Conservation (phyloP, 2,888 invertebrate species). For the Helobdella robusta region DNA sequence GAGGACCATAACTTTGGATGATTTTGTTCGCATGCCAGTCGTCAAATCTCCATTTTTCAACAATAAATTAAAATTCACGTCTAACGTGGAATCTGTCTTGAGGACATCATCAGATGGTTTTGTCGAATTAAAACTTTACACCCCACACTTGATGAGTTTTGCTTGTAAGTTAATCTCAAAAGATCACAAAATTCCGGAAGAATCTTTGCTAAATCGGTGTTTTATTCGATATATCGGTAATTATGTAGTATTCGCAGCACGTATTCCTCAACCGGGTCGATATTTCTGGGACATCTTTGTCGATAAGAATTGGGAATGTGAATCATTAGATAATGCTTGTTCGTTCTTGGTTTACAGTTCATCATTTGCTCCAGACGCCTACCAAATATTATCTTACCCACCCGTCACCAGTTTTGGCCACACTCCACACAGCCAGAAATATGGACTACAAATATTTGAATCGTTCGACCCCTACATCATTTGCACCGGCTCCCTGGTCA, state of each 20-base stretch:
- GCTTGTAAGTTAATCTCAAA: constrained; percentile 43
- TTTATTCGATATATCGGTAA: constrained; percentile 42
- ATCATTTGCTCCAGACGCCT: constrained; percentile 18
- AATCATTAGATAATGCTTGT: constrained; percentile 45
- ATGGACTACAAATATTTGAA: constrained; percentile 28
- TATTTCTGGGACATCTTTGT: constrained; percentile 50
- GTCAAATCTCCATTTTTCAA: constrained; percentile 52
- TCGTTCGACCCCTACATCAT: constrained; percentile 30
- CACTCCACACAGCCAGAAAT: constrained; percentile 26
- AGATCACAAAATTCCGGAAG: constrained; percentile 37
- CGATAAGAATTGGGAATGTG: constrained; percentile 43
- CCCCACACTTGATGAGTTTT: constrained; percentile 38
- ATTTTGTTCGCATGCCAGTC: constrained; percentile 51
- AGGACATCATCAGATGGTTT: constrained; percentile 40
- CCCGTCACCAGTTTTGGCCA: constrained; percentile 31
- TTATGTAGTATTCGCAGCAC: constrained; percentile 45
- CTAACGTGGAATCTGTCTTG: constrained; percentile 42
- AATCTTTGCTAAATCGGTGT: constrained; percentile 40
- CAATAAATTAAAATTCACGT: constrained; percentile 41
- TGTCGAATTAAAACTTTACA: constrained; percentile 39
- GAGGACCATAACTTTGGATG: constrained; percentile 48
- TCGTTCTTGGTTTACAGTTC: constrained; percentile 40
- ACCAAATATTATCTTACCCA: constrained; percentile 26
- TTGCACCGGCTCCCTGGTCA: constrained; percentile 21
- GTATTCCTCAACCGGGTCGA: constrained; percentile 48